Evolutionary conservation across 2,113 vertebrate genomes (phyloP).

Genomic region (Daboia siamensis): DNA sequence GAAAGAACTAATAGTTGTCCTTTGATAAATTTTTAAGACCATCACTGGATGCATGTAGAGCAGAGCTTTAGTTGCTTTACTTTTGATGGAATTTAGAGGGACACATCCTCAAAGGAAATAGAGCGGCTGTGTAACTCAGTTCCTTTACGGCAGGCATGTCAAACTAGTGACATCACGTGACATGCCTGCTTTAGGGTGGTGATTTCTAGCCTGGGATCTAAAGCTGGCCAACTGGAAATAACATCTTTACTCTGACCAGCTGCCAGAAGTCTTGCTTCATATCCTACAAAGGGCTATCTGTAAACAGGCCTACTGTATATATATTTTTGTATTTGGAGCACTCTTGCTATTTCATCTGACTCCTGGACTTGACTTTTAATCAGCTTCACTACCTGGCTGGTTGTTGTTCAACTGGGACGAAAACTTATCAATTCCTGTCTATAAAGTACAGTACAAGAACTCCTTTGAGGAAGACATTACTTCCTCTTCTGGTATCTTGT

Average conservation of each 20-base stretch:
- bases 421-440: not conserved
- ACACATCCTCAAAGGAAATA: not conserved
- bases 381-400: not conserved
- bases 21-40: not conserved
- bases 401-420: not conserved
- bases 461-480: not conserved
- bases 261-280: not conserved
- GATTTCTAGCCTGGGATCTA: not conserved
- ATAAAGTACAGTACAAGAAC: not conserved
- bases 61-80: not conserved
- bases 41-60: not conserved
- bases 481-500: not conserved
- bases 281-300: not conserved
- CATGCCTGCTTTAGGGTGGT: not conserved
- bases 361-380: not conserved
- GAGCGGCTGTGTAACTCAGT: not conserved
- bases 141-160: not conserved
- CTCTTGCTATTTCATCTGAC: not conserved
- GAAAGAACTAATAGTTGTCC: not conserved
- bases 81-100: not conserved
- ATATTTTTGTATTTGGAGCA: not conserved
- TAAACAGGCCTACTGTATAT: not conserved
- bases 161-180: too few relatives aligned
- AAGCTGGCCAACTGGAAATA: not conserved
- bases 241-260: not conserved